Evolutionary conservation across 2,888 invertebrate species (phyloP).

Genomic region (Drosophila macrospina): DNA sequence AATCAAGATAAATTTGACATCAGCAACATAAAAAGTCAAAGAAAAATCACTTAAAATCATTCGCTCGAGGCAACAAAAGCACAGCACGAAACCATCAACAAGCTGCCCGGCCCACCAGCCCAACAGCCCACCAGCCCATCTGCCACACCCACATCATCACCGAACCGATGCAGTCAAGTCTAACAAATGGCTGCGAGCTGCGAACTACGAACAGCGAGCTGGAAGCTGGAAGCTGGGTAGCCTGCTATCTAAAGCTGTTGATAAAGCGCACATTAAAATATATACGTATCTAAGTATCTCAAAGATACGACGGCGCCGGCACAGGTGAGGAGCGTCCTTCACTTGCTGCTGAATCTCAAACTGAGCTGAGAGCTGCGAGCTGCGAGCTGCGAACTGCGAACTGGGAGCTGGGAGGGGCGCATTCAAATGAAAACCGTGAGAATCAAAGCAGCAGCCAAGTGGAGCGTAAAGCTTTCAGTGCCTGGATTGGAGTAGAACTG

Average conservation of each 20-base stretch:
- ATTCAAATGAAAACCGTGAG: conserved; percentile 79
- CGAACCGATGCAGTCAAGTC: conserved; percentile 55
- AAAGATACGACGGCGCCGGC: conserved; percentile 51
- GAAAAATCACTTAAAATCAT: conserved; percentile 63
- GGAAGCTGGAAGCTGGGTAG: conserved; percentile 22
- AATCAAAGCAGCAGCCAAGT: conserved; percentile 78
- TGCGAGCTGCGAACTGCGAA: no score
- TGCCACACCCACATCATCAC: conserved; percentile 47
- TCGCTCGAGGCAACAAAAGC: conserved; percentile 64
- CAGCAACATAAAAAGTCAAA: conserved; percentile 46
- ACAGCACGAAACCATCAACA: conserved; percentile 57
- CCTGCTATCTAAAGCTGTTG: conserved; percentile 73
- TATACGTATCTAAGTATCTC: conserved; percentile 74
- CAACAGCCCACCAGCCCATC: conserved; percentile 16
- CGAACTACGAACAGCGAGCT: conserved; percentile 39
- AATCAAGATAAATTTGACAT: conserved; percentile 57
- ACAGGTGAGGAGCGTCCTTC: conserved; percentile 57
- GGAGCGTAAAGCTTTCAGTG: conserved; percentile 76
- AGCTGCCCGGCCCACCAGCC: conserved; percentile 29
- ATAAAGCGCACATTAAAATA: conserved; percentile 79
- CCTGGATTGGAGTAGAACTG: conserved; percentile 47
- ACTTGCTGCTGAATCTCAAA: conserved; percentile 9
- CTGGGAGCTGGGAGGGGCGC: conserved; percentile 39
- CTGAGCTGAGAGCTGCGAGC: background rate
- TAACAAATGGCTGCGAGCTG: conserved; percentile 57